Conservation (phyloP, 2,888 invertebrate genomes). For the Dexiosoma caninum region DNA sequence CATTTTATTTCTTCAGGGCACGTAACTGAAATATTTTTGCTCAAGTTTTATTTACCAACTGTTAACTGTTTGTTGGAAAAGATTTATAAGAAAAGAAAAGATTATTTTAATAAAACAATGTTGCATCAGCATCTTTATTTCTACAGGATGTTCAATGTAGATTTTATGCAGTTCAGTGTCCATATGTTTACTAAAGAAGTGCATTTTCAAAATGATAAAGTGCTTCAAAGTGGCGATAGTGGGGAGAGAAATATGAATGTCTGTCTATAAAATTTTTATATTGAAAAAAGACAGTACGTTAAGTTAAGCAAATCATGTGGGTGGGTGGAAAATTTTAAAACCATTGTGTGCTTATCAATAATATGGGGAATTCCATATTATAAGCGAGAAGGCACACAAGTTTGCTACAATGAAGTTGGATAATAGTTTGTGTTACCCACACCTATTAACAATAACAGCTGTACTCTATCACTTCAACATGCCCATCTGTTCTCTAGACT, state of each 20-base stretch:
- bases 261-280: conserved; percentile 16
- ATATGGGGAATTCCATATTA: no score
- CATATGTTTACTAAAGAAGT: neutral
- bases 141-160: conserved; percentile 26
- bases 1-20: no score
- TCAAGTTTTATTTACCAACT: neutral
- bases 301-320: neutral
- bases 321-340: conserved; percentile 5
- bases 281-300: neutral
- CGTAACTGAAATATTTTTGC: no score
- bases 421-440: no score
- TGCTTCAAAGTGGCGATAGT: neutral
- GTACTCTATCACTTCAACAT: no score
- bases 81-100: conserved; percentile 10
- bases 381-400: no score
- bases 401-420: no score
- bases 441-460: no score
- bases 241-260: neutral
- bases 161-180: conserved; percentile 21
- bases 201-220: conserved; percentile 42
- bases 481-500: no score
- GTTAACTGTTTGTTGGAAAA: neutral
- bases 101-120: conserved; percentile 21
- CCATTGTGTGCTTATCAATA: no score
- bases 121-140: conserved; percentile 21